A percentile compares a stretch with the other conserved stretches of the same genome.
phyloP scores from a whole-genome alignment of 2,888 invertebrate genomes.

The Isoperla grammatica region DNA sequence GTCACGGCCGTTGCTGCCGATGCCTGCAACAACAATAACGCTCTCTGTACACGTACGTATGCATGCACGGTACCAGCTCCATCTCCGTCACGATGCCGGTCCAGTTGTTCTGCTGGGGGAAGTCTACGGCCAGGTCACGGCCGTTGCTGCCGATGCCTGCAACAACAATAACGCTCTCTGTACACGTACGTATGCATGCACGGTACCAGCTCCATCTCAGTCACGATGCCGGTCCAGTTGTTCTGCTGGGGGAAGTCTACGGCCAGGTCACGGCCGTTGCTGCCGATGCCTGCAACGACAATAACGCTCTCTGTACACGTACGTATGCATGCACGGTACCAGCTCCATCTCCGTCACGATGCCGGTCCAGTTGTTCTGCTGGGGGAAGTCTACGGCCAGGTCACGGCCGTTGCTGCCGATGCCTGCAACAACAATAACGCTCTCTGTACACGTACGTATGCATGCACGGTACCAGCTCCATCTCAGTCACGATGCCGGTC shows the following conservation, averaged over 20 bases:
- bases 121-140: slow-evolving; percentile 82
- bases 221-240: slow-evolving; percentile 83
- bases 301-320: too few species aligned
- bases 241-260: slow-evolving; percentile 90
- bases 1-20: slow-evolving; percentile 73
- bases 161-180: too few species aligned
- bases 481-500: slow-evolving; percentile 84
- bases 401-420: slow-evolving; percentile 75
- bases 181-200: too few species aligned
- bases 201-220: slow-evolving; percentile 72
- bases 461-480: slow-evolving; percentile 63
- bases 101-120: slow-evolving; percentile 87
- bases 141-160: slow-evolving; percentile 67
- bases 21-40: too few species aligned
- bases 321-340: slow-evolving; percentile 43
- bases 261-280: slow-evolving; percentile 76
- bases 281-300: slow-evolving; percentile 58
- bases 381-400: slow-evolving; percentile 85
- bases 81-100: slow-evolving; percentile 84
- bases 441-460: too few species aligned
- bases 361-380: slow-evolving; percentile 87
- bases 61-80: slow-evolving; percentile 59
- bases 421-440: too few species aligned
- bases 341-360: slow-evolving; percentile 84
- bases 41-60: too few species aligned